Evolutionary conservation across 2,797 vertebrate species (phyloP), one percentile per base, ranked within the genome.

Genomic region (Ctenopoma multispine): DNA sequence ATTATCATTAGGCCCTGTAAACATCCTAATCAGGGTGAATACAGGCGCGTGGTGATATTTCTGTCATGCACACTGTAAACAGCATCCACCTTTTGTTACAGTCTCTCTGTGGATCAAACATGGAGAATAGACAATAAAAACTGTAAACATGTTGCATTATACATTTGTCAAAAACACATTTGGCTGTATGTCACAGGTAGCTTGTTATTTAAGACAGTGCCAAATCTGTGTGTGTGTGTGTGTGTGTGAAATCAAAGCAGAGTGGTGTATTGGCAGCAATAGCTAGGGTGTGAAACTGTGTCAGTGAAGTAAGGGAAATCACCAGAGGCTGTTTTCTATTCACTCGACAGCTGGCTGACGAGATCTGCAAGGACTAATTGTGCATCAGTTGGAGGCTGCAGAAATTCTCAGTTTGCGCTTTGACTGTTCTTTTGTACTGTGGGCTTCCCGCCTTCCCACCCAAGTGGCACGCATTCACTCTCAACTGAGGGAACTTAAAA

Each of bases 141-240:
- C 53, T 40, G 77, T 88, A 90, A 91, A 92, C 89, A 90, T 69
- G 73, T 31, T 91, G 79, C 88, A 91, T 91, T 92, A 91, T 90
- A 87, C 76, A 92, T 91, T 83, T 83, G 82, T 85, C 83, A 90
- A 89, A 90, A 83, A 81, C 75, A 87, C 73, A 85, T 85, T 92
- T 92, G 90, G 90, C 90, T 83, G 82, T 68, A 75, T 82, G 90
- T 90, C 90, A 91, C 86, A 84, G 74, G 75, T 63, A 88, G 80
- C 82, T 87, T 90, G 83, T 90, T 90, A 71, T 87, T 84, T 77
- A 66, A 88, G 76, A 77, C 73, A n/a, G 80, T 87, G 91, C 90
- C 90, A 91, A 89, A 79, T 78, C 13, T 78, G 86, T 79, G 79
- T 87, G 81, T 55, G 78, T 78, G 86, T 79, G 79, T 87, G 81